A percentile compares a stretch with the other conserved stretches of the same genome.
Evolutionary conservation across 2,113 vertebrate species (phyloP).

Genomic region (Atlantisia rogersi): DNA sequence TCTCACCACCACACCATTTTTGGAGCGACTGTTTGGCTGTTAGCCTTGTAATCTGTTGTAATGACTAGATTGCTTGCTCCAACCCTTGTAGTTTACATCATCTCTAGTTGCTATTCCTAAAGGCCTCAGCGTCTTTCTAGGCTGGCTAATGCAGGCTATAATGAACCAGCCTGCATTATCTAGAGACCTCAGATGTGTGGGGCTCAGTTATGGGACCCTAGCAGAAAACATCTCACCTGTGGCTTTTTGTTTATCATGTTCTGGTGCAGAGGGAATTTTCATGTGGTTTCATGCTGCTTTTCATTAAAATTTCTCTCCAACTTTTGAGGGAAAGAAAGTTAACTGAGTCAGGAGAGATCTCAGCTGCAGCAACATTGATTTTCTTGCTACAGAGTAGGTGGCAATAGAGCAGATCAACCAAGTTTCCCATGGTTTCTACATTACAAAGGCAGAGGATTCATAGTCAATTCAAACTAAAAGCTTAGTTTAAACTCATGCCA

Average conservation of each 20-base stretch:
- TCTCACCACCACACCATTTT: not conserved
- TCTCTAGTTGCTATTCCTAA: not conserved
- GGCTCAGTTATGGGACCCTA: not conserved
- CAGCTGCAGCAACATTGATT: not conserved
- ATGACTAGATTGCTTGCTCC: not conserved
- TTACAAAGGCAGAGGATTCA: not conserved
- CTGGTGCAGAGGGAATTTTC: not conserved
- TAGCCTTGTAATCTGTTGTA: not conserved
- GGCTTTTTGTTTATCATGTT: not conserved
- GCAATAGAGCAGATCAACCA: not conserved
- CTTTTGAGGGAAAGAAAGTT: not conserved
- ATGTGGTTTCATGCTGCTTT: not conserved
- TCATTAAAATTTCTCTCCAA: not conserved
- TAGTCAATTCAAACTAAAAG: not conserved
- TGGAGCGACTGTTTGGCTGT: not conserved
- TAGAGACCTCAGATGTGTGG: not conserved
- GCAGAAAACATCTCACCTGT: not conserved
- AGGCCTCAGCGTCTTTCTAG: not conserved
- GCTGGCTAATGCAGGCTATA: not conserved
- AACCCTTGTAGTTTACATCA: not conserved
- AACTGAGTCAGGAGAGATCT: not conserved
- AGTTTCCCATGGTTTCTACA: not conserved
- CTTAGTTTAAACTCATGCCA: not conserved
- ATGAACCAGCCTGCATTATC: not conserved
- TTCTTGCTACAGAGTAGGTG: not conserved